Conservation (phyloP, 2,113 vertebrate genomes). For the Ptilorrhoa leucosticta region DNA sequence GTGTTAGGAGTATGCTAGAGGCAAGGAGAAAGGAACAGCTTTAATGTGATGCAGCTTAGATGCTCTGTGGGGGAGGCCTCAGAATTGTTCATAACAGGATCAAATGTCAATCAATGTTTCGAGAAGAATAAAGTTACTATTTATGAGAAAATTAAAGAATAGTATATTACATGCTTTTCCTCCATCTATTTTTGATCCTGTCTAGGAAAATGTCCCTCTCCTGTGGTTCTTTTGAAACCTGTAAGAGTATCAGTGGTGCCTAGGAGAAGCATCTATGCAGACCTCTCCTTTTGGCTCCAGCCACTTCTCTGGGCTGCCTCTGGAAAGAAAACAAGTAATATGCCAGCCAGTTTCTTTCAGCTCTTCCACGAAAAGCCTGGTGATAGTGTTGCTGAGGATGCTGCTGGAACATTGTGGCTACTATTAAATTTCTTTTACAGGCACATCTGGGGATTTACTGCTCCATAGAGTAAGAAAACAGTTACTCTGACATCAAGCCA, state of each 20-base stretch:
- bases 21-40: conserved; percentile 60
- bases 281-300: neutral
- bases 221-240: neutral
- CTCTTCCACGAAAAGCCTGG: neutral
- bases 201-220: neutral
- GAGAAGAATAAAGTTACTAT: neutral
- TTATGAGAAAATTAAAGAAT: neutral
- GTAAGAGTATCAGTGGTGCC: neutral
- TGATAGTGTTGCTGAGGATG: neutral
- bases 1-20: conserved; percentile 43
- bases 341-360: neutral
- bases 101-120: neutral
- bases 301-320: neutral
- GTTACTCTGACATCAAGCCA: neutral
- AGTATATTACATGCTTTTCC: neutral
- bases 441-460: neutral
- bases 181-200: neutral
- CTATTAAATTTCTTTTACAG: neutral
- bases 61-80: conserved; percentile 33
- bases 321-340: neutral
- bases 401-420: neutral
- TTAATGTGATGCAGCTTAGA: conserved; percentile 30
- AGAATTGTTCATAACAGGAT: neutral
- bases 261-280: neutral
- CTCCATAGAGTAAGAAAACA: neutral